Base-by-base conservation (phyloP, 2,113 vertebrate genomes). In the Raja brachyura region DNA sequence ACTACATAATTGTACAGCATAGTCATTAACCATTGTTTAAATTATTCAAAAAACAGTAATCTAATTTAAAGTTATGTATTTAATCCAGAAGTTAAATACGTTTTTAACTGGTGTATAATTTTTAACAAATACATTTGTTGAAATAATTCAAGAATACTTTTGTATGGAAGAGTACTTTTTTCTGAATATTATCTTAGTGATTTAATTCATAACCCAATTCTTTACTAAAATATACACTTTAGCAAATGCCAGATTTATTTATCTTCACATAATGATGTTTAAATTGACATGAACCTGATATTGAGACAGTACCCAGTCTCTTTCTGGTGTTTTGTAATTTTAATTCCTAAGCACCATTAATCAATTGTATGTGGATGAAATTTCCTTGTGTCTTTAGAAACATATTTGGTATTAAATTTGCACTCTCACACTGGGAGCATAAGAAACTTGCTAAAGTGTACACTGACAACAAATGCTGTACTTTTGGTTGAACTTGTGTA, bases 381-480 rank as follows among this genome's bases (percentile, higher is more conserved):
- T 70, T 68, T 68, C 39, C n/a, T 70, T 90, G 61, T 0, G 10
- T 85, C 59, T 59, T 28, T 85, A 63, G 28, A 88, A 63, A 63
- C 59, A 88, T 39, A 48, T 90, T 54, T 48, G 90, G 5, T 0
- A 48, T 92, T 92, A 54, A 39, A 92, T 48, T 39, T 92, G 33
- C 54, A 22, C 68, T 92, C 33, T 92, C 66, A 92, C 61, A 70
- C 25, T 70, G 22, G 33, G 63, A 92, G 70, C 90, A 54, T 68
- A 68, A 68, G 8, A 90, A 68, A 73, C 31, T 13, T 66, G 66
- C 66, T 39, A 18, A 90, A 90, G 61, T 90, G 86, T 92, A 20
- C 88, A 92, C 85, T 74, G 39, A 74, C 66, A 92, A 28, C 90
- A 73, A n/a, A 88, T 92, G 33, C 68, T 73, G 33, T 92, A 18